Conservation (phyloP, 2,888 invertebrate species). For the Trichopoda pennipes region DNA sequence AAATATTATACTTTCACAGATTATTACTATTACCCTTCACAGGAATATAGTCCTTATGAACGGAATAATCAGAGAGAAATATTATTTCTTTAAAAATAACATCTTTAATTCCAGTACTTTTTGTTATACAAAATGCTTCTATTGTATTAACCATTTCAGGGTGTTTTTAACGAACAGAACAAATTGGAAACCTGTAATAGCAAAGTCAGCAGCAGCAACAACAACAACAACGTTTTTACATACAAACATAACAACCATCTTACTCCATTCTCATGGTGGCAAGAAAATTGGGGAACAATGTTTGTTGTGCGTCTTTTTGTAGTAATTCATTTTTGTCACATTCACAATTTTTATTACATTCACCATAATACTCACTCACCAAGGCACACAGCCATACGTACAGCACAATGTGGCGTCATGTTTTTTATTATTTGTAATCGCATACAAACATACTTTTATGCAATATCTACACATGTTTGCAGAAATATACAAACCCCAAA, state of each 20-base stretch:
- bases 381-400: not conserved
- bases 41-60: too few relatives aligned
- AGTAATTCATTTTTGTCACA: constrained; percentile 64
- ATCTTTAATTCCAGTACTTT: not conserved
- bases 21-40: too few relatives aligned
- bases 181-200: constrained; percentile 18
- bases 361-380: not conserved
- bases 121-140: not conserved
- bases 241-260: constrained; percentile 36
- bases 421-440: not conserved
- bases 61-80: too few relatives aligned
- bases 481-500: not conserved
- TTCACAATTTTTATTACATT: constrained; percentile 44
- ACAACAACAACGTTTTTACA: constrained; percentile 1
- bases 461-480: not conserved
- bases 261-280: not conserved
- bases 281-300: not conserved
- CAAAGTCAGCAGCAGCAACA: constrained; percentile 11
- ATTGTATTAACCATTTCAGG: constrained; percentile 31
- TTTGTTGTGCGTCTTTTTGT: constrained; percentile 41
- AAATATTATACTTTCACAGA: too few relatives aligned
- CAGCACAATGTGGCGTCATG: constrained; percentile 46
- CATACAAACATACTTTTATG: too few relatives aligned
- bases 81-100: not conserved
- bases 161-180: constrained; percentile 25